phyloP scores from a whole-genome alignment of 2,797 vertebrate genomes.

The Tenualosa ilisha region DNA sequence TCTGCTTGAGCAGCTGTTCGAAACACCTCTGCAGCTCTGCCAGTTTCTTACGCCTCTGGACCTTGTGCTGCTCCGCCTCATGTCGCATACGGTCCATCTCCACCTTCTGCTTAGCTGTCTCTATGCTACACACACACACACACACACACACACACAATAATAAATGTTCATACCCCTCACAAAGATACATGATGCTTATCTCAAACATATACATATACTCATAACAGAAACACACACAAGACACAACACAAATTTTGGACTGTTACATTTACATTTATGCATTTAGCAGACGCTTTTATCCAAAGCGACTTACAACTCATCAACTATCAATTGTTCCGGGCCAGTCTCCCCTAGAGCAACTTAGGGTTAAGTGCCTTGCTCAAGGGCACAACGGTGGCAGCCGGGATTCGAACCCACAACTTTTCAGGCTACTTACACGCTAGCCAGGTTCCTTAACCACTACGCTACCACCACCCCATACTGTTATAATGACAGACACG shows the following conservation, averaged over 20 bases:
- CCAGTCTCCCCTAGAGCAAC: no score
- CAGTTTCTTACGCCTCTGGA: slow-evolving; percentile 70
- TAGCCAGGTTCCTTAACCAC: no score
- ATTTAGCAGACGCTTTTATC: no score
- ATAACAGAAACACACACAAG: neutral
- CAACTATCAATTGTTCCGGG: no score
- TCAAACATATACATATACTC: neutral
- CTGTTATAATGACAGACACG: neutral
- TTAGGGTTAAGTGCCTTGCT: no score
- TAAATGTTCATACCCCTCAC: neutral
- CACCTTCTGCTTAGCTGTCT: slow-evolving; percentile 81
- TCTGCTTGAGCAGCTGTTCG: slow-evolving; percentile 72
- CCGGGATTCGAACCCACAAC: no score
- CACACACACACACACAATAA: slow-evolving; percentile 21
- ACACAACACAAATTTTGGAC: neutral
- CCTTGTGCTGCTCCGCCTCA: slow-evolving; percentile 78
- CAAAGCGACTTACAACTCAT: no score
- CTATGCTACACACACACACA: slow-evolving; percentile 78
- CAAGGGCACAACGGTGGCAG: no score
- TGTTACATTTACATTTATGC: no score
- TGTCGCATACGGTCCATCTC: slow-evolving; percentile 75
- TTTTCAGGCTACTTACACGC: no score
- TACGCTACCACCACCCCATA: no score
- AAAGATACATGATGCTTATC: neutral
- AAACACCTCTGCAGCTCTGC: slow-evolving; percentile 71